Conservation (phyloP, 2,888 invertebrate species). For the Euzetes globulus region DNA sequence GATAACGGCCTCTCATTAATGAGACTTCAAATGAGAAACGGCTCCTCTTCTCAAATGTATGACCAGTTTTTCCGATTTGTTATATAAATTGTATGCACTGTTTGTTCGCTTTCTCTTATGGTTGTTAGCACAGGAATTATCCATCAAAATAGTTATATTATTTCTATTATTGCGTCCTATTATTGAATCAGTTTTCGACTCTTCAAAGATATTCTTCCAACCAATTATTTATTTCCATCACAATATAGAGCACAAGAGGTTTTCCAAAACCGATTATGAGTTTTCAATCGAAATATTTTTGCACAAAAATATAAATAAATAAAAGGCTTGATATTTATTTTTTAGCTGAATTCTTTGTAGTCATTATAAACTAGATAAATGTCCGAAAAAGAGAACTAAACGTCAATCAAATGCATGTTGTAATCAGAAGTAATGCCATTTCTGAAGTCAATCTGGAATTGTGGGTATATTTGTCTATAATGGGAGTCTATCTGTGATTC, state of each 20-base stretch:
- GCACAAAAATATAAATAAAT: no score
- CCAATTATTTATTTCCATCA: no score
- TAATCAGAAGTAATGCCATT: neutral
- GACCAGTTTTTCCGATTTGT: neutral
- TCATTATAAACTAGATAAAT: no score
- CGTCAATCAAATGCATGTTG: no score
- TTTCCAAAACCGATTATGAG: no score
- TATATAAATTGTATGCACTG: neutral
- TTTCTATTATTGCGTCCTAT: neutral
- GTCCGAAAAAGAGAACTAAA: no score
- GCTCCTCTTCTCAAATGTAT: neutral
- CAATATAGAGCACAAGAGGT: no score
- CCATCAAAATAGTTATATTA: constrained; percentile 8
- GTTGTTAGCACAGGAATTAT: neutral
- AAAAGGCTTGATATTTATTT: no score
- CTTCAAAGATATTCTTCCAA: neutral
- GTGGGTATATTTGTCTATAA: neutral
- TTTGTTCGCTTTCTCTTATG: neutral
- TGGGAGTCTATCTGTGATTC: neutral
- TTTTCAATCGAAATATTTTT: no score
- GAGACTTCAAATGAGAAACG: neutral
- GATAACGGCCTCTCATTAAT: constrained; percentile 8
- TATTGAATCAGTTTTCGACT: neutral
- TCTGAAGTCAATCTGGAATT: neutral
- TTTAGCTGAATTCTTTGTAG: no score